Percentiles rank a stretch among this genome's conserved stretches.
These are phyloP conservation scores for Parazoanthus darwini DNA, from an alignment of 92 coral and sea anemone genomes.

Conservation along the genomic window DNA sequence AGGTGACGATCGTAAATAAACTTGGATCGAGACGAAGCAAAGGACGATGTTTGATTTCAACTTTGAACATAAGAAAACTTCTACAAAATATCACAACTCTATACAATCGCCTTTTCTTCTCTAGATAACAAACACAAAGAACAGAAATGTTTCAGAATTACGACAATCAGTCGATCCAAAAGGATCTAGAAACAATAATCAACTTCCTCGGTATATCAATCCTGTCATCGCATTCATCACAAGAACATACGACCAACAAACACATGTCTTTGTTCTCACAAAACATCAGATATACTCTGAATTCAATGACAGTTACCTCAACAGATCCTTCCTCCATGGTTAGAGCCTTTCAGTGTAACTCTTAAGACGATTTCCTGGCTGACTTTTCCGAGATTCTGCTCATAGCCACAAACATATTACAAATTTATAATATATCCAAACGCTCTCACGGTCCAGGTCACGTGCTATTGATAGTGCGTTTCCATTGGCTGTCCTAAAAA, in stretches of 20 bases:
- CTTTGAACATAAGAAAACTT: too few species aligned
- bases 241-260: not conserved
- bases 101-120: not conserved
- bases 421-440: slow-evolving; percentile 76
- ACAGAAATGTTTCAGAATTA: not conserved
- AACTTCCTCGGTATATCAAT: not conserved
- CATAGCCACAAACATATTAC: slow-evolving; percentile 67
- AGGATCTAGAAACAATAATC: not conserved
- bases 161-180: not conserved
- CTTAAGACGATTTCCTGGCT: not conserved
- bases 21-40: not conserved
- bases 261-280: not conserved
- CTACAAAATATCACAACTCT: not conserved
- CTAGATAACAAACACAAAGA: not conserved
- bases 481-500: slow-evolving; percentile 63
- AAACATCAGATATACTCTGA: not conserved
- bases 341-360: slow-evolving; percentile 11
- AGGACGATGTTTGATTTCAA: not conserved
- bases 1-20: not conserved
- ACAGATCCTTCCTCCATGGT: slow-evolving; percentile 73
- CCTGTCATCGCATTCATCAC: not conserved
- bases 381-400: slow-evolving; percentile 39
- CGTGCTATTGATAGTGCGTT: slow-evolving; percentile 45
- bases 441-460: slow-evolving; percentile 68
- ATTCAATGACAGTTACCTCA: slow-evolving; percentile 41